phyloP scores from a whole-genome alignment of 1,140 invertebrate genomes.

The Brachionus koreanus region DNA sequence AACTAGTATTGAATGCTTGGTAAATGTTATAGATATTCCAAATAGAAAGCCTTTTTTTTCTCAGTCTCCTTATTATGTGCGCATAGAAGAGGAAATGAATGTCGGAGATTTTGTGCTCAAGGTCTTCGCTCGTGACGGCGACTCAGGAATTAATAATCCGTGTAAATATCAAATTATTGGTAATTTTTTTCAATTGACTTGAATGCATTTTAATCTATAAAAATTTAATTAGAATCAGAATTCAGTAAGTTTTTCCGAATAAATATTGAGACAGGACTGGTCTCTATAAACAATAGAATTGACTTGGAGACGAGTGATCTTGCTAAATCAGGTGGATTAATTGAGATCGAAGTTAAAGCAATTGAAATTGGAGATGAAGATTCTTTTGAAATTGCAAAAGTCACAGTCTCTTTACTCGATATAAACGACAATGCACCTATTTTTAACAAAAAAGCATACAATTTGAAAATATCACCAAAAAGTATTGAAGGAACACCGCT shows the following conservation, averaged over 20 bases:
- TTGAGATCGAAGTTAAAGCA: conserved; percentile 7
- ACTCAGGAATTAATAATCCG: conserved; percentile 8
- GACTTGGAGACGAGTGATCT: conserved; percentile 3
- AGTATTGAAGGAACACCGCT: conserved; percentile 74
- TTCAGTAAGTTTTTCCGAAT: not conserved
- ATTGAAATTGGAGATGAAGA: not conserved
- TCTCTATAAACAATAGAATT: conserved; percentile 24
- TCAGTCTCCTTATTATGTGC: conserved; percentile 36
- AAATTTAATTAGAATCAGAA: not conserved
- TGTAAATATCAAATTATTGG: conserved; percentile 1
- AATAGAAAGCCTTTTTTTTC: conserved; percentile 28
- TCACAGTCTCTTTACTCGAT: conserved; percentile 79
- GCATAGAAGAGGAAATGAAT: conserved; percentile 9
- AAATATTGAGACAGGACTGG: not conserved
- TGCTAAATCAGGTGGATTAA: not conserved
- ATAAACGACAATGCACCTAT: conserved; percentile 89
- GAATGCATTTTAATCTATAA: not conserved
- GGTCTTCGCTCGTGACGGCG: not conserved
- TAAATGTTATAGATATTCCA: conserved; percentile 39
- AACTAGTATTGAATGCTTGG: not conserved
- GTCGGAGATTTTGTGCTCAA: not conserved
- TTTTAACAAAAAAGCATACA: conserved; percentile 72
- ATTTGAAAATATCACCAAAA: conserved; percentile 68
- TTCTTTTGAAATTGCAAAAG: conserved; percentile 64
- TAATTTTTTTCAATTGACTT: not conserved